Conservation (phyloP, 1,140 invertebrate species). For the Drosophila albomicans region DNA sequence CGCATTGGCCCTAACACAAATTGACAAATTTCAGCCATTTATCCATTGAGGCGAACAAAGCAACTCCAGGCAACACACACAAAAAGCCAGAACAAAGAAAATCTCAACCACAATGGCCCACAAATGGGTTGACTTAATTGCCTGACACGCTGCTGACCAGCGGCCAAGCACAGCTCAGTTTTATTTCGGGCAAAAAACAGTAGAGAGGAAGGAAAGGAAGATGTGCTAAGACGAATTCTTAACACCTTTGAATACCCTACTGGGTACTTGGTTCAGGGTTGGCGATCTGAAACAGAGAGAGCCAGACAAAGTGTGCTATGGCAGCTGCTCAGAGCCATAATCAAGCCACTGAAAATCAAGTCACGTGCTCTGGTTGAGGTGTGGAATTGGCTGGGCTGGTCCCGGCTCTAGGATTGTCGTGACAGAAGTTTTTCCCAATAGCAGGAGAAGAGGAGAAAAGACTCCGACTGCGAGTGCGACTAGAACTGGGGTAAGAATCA, state of each 20-base stretch:
- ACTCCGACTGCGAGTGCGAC: background rate
- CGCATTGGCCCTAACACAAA: constrained; percentile 78
- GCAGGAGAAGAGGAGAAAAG: background rate
- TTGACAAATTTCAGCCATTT: constrained; percentile 79
- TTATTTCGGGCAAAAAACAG: background rate
- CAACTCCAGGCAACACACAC: constrained; percentile 5
- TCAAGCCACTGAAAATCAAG: constrained; percentile 76
- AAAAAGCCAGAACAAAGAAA: constrained; percentile 51
- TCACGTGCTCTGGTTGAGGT: constrained; percentile 70
- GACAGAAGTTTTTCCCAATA: constrained; percentile 21
- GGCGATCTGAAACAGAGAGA: constrained; percentile 25
- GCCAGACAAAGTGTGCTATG: constrained; percentile 30
- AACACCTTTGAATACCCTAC: constrained; percentile 27
- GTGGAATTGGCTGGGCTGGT: constrained; percentile 63
- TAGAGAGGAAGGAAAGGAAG: background rate
- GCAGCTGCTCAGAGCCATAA: constrained; percentile 55
- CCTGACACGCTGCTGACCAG: constrained; percentile 37
- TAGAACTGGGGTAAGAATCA: constrained; percentile 24
- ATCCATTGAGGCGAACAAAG: constrained; percentile 58
- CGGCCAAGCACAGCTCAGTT: constrained; percentile 11
- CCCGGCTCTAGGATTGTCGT: constrained; percentile 42
- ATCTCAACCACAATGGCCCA: constrained; percentile 57
- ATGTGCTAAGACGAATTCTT: constrained; percentile 24
- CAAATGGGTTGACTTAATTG: constrained; percentile 67
- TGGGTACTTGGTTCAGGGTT: constrained; percentile 17